Base-by-base conservation (phyloP, 2,797 vertebrate species). In the Craterocephalus amniculus region DNA sequence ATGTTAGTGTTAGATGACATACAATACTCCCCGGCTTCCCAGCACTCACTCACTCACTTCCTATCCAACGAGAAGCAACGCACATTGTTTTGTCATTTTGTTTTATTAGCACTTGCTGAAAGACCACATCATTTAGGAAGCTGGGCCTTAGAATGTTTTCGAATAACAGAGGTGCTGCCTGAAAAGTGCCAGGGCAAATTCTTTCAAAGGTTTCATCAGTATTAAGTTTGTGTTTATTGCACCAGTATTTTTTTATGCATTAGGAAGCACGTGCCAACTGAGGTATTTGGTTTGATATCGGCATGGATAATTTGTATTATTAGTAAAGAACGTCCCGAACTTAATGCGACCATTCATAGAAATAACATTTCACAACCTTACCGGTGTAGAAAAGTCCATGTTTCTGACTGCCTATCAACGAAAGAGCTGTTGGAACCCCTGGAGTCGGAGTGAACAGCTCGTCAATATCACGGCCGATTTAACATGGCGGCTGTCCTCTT, bases 1-100 rank as follows among this genome's bases (percentile, higher is more conserved):
- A 89, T 90, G 88, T 91, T 91, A 84, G 83, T 89, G 80, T 90
- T 90, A 78, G 78, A 79, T 59, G 87, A 87, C 85, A 88, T 81
- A 82, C 71, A 90, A 87, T 88, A 87, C 85, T 89, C 83, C 85
- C 85, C 11, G 10, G 52, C 76, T 76, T 83, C 82, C 83, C 85
- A 83, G 72, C 80, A 73, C 88, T 89, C 78, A 82, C 72, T 84
- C 86, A 74, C 62, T 83, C 84, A 89, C 87, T 87, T 88, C 83
- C 89, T 78, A 78, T 66, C 73, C 67, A 32, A 70, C 61, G 13
- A 45, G 9, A 70, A 74, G 67, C 58, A 65, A 75, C 85, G 55
- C 78, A 83, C 83, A 80, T 78, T 85, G 79, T 88, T 87, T 88
- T 77, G 76, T 62, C 83, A 80, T 85, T 74, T 81, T 74, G 69